Base-by-base conservation (phyloP, 2,888 invertebrate species). In the Gonocerus acuteangulatus region DNA sequence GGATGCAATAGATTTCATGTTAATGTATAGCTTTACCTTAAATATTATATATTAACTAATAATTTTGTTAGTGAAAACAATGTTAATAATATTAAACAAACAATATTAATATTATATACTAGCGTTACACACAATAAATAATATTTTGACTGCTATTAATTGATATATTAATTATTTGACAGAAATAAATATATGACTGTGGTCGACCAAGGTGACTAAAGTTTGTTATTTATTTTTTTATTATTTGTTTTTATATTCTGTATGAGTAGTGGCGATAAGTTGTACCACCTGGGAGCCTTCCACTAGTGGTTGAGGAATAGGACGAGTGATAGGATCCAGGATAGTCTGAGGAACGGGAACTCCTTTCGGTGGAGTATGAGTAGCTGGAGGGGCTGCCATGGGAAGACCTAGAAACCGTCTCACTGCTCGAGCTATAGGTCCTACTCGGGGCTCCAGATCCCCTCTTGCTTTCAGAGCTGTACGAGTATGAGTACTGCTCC, bases 401-500 rank as follows among this genome's bases (percentile, higher is more conserved):
- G 4, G 81, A 79, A 65, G 81, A 76, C 75, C 85, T 83, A 68
- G 77, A 72, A 72, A 85, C 83, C 66, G 82, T 80, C 79, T 90
- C 89, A 74, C 80, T 79, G 70, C 79, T 80, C 72, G 77, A 82
- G 70, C 81, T 77, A 78, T 88, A 87, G 68, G 87, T 86, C 68
- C 82, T 77, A 69, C 75, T 70, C 60, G 75, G 72, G 79, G 81
- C 64, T 72, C 78, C 75, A 69, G 81, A 79, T 69, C 74, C 77
- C 48, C 67, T 62, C 65, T 78, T 77, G 69, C 73, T 75, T 73
- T 81, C 78, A 69, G 85, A 83, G 74, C 80, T 78, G 80, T 89
- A 89, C 69, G 87, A 84, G 80, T 89, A 89, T 70, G 87, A 87
- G 81, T 89, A 90, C 79, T 88, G 87, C 79, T 87, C 82, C 75